Base-by-base conservation (phyloP, 2,888 invertebrate species). In the Lamellibrachia columna region DNA sequence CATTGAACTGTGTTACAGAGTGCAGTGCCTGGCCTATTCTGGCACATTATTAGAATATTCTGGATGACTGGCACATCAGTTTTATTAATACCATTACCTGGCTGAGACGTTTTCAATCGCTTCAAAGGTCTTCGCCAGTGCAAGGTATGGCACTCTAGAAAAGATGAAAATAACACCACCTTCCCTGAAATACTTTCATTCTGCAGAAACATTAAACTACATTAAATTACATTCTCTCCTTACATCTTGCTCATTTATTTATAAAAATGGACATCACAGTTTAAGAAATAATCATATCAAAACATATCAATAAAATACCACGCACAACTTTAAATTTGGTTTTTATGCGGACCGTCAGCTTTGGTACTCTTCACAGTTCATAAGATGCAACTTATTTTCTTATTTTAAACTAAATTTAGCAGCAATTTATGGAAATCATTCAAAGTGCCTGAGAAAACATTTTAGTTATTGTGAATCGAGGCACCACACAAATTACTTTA, bases 71-170 rank as follows among this genome's bases (percentile, higher is more conserved):
- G 22, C 15, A n/a, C 75, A 75, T 75, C n/a, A 75, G 15, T 75
- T 15, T n/a, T 75, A 75, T 75, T n/a, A 75, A 75, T 75, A 92
- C 60, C 91, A 93, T 92, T 94, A 96, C 96, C 96, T 95, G 58
- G 95, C 95, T n/a, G 96, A 95, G 7, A 95, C 95, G 91, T 93
- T 98, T 96, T 99, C 99, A 93, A 99, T 99, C 93, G 98, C 97
- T 96, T 99, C 98, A 95, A 99, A 97, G 0, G 99, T 99, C 95
- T 97, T 97, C 0, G 99, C 98, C 91, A 99, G 97, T 0, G 99
- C 99, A 94, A 98, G 97, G 96, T 99, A 99, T 0, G 99, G 99
- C 90, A 99, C 98, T 94, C 98, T 98, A 96, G 92, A 97, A 96
- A 94, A 91, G 91, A 55, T 11, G 52, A 91, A 22, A 75, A 75